These are phyloP conservation scores for Buphagus erythrorhynchus DNA, from an alignment of 2,797 vertebrate genomes.

Conservation along the genomic window DNA sequence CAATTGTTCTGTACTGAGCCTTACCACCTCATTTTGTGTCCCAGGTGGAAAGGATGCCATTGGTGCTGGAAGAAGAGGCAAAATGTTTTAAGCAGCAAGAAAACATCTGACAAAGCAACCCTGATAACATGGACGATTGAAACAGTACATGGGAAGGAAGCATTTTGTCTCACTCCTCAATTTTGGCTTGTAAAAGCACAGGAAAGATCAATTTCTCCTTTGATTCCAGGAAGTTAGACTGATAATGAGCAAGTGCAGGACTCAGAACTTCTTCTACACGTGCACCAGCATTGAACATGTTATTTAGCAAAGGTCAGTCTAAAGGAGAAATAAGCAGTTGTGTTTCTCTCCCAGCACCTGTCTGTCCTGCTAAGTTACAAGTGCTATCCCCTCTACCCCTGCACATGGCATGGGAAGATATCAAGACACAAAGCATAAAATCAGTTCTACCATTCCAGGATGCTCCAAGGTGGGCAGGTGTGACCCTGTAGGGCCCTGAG, in stretches of 20 bases:
- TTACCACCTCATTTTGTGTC: accelerated
- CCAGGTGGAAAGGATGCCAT: background rate
- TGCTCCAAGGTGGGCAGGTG: background rate
- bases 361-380: background rate
- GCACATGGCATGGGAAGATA: background rate
- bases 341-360: background rate
- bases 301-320: background rate
- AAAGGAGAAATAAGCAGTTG: background rate
- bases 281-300: background rate
- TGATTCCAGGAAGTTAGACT: background rate
- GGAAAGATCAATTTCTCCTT: background rate
- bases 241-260: background rate
- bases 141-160: background rate
- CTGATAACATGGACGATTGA: background rate
- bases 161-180: background rate
- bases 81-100: background rate
- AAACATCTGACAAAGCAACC: background rate
- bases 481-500: background rate
- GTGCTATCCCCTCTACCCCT: background rate
- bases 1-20: accelerated
- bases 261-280: background rate
- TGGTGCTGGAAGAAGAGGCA: background rate
- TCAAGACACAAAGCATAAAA: background rate
- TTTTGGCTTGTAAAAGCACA: background rate
- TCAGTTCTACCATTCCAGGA: background rate